phyloP scores from a whole-genome alignment of 2,888 invertebrate species.

The Cyclophora punctaria region DNA sequence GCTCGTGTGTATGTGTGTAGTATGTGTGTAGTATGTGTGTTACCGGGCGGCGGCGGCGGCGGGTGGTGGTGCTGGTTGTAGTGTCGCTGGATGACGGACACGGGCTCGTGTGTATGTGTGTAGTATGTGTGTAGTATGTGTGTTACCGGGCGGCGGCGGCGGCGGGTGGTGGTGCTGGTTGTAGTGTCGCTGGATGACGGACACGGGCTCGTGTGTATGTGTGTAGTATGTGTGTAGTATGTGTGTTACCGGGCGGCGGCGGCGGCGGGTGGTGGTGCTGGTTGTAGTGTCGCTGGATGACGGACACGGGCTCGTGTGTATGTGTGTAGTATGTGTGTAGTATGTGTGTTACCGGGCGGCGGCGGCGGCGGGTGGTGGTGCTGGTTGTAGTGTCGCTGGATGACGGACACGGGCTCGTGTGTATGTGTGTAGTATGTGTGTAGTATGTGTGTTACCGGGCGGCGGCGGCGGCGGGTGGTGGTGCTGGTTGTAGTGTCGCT shows the following conservation, averaged over 20 bases:
- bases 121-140: constrained; percentile 6
- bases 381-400: constrained; percentile 59
- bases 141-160: constrained; percentile 16
- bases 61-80: constrained; percentile 51
- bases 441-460: constrained; percentile 14
- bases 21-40: neutral
- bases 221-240: constrained; percentile 20
- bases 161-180: constrained; percentile 42
- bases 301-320: constrained; percentile 44
- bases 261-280: constrained; percentile 34
- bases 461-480: constrained; percentile 23
- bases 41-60: constrained; percentile 18
- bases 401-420: constrained; percentile 47
- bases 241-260: constrained; percentile 15
- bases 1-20: constrained; percentile 38
- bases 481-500: constrained; percentile 58
- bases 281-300: constrained; percentile 61
- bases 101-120: constrained; percentile 42
- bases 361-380: constrained; percentile 29
- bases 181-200: constrained; percentile 60
- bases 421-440: constrained; percentile 25
- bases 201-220: constrained; percentile 41
- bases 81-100: constrained; percentile 55
- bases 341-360: constrained; percentile 15
- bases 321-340: constrained; percentile 23